Base-by-base conservation (phyloP, 2,113 vertebrate species). In the Psilopogon haemacephalus region DNA sequence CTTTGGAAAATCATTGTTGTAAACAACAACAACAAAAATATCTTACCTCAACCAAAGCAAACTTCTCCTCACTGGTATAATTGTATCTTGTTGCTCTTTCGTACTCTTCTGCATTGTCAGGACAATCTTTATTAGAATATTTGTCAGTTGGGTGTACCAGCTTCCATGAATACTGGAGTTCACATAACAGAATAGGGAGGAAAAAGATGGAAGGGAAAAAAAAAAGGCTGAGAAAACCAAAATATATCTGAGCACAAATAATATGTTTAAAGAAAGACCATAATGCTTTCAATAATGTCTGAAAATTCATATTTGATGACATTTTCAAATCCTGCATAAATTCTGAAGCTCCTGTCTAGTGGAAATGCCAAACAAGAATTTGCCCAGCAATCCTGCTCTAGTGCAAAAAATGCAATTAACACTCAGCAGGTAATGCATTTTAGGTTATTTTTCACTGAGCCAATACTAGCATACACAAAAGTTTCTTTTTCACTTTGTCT, bases 111-210 rank as follows among this genome's bases (percentile, higher is more conserved):
- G 98, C 98, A 28, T 98, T 98, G 95, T 99, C 98, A 2, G 98
- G 98, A 79, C 98, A 99, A 94, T 98, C 98, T 94, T 99, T 99
- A 86, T 99, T 99, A 44, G 98, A 99, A 52, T 98, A 98, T 97
- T 99, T 99, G 95, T 98, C 98, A 2, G 98, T 98, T 10, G 98
- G 98, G 65, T 99, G 98, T 24, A 99, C 98, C 23, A 99, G 97
- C 65, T 99, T 99, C 98, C 98, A 99, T 0, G 98, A 99, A 74
- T 98, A 99, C 98, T 99, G 92, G 21, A 54, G 71, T 68, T 59
- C 44, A 92, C 11, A 44, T 10, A 63, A 24, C 8, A 52, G 72
- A 64, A 90, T 1, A 56, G 12, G 9, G 16, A 93, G 19, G 55
- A 91, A 44, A 84, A 65, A 28, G 35, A n/a, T 13, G 8, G 13